Percentiles rank a stretch among this genome's conserved stretches.
phyloP scores from a whole-genome alignment of 37 sponge, comb jelly and placozoan species.

The Amphimedon queenslandica region DNA sequence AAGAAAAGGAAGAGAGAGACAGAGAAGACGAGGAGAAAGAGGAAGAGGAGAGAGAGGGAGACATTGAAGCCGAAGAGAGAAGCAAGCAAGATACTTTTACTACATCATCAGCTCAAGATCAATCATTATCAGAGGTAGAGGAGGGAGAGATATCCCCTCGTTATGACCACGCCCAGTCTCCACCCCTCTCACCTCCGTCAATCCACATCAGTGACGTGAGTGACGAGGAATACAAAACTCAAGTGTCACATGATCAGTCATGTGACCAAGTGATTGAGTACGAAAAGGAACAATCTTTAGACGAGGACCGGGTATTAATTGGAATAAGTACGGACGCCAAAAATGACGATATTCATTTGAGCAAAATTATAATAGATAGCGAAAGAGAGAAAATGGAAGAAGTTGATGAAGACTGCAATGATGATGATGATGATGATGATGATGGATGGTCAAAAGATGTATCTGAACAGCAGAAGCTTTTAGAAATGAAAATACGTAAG shows the following conservation, averaged over 20 bases:
- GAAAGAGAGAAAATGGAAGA: no score
- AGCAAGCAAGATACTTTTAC: background rate
- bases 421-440: background rate
- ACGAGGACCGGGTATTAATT: no score
- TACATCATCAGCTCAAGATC: background rate
- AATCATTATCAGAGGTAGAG: background rate
- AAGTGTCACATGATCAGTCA: no score
- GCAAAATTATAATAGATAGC: no score
- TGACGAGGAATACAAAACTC: no score
- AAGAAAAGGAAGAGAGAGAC: background rate
- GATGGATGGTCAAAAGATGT: background rate
- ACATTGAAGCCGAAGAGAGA: background rate
- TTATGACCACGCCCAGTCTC: background rate
- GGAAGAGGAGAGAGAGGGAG: background rate
- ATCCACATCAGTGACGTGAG: conserved; percentile 23
- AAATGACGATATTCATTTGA: background rate
- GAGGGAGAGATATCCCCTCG: background rate
- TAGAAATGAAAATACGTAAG: conserved; percentile 36
- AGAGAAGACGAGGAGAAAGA: background rate
- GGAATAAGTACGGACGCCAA: no score
- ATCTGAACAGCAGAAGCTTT: background rate
- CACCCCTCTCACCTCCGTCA: no score
- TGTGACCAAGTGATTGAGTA: no score
- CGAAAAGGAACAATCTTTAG: no score
- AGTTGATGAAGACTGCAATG: background rate